Evolutionary conservation across 2,888 invertebrate species (phyloP), one percentile per base, ranked within the genome.

Genomic region (Ashinkailepas kermadecensis): DNA sequence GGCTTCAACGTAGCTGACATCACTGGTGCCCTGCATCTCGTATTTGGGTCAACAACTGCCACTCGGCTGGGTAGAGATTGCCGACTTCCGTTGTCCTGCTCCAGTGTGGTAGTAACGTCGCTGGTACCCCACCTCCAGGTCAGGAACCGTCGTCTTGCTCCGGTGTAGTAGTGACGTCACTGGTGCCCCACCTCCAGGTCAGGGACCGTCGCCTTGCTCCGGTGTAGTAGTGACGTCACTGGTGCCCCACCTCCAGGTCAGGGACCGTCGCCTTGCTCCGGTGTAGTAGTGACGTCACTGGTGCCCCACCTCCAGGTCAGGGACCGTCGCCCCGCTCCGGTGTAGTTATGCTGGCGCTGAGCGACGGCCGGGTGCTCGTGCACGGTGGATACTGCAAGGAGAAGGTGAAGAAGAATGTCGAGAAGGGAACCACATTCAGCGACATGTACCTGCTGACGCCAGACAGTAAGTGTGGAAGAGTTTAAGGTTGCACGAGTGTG

Each of bases 331-430:
- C 95, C 0, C 89, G 97, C 85, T 95, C 95, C 1, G 96, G 93
- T 0, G 95, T 94, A 86, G 91, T 93, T 81, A 91, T 95, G 90
- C 87, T 92, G 25, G 90, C 93, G 0, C 87, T 88, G 15, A 86
- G 89, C 13, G 92, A 93, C 86, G 92, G 91, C 0, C 91, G 90
- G 86, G 88, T 94, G 80, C 86, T 93, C 1, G 87, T 95, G 80
- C 93, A 92, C 89, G 94, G 94, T 8, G 94, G 94, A 7, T 95
- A 94, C 86, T 92, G 92, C 84, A 93, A 93, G 86, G 91, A 92
- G 83, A 90, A 89, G 85, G 86, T 93, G 67, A 93, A 92, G 86
- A 83, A 83, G 78, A 93, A 93, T 86, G 89, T 92, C 11, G 94
- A 94, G 85, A 91, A 91, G 83, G 94, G 94, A 62, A 89, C 90